phyloP scores from a whole-genome alignment of 2,888 invertebrate species.

The Cryptophagus acutangulus region DNA sequence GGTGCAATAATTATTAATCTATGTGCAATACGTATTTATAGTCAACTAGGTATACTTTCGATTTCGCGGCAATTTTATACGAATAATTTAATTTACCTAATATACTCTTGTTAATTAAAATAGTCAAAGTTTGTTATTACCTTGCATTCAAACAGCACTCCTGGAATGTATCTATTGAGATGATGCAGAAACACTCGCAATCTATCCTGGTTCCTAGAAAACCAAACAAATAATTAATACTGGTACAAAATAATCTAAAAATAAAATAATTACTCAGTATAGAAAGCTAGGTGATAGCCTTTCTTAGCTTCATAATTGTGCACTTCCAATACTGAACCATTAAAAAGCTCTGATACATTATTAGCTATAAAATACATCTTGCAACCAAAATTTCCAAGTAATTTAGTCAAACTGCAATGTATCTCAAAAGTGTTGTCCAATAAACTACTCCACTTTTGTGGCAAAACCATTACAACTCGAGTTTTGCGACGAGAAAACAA shows the following conservation, averaged over 20 bases:
- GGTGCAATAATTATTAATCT: too few species aligned
- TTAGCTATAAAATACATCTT: slow-evolving; percentile 28
- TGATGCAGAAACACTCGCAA: slow-evolving; percentile 47
- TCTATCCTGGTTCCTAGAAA: not conserved
- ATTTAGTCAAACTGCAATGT: slow-evolving; percentile 31
- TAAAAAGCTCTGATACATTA: slow-evolving; percentile 26
- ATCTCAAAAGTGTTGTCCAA: slow-evolving; percentile 34
- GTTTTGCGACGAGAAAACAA: too few species aligned
- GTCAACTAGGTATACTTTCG: too few species aligned
- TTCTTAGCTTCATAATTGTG: slow-evolving; percentile 9
- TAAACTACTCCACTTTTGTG: slow-evolving; percentile 22
- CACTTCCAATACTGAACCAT: slow-evolving; percentile 29
- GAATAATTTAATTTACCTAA: too few species aligned
- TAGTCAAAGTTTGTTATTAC: too few species aligned
- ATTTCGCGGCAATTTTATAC: too few species aligned
- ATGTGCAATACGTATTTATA: too few species aligned
- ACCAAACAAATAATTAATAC: not conserved
- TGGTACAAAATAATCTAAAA: not conserved
- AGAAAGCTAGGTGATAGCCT: not conserved
- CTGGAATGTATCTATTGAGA: slow-evolving; percentile 46
- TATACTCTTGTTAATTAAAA: too few species aligned
- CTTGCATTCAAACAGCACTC: too few species aligned
- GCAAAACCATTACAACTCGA: slow-evolving; percentile 27
- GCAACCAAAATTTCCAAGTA: slow-evolving; percentile 20
- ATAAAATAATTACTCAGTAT: not conserved